Percentiles rank a stretch among this genome's conserved stretches.
These are phyloP conservation scores for Polypterus senegalus DNA, from an alignment of 2,113 vertebrate species.

Conservation along the genomic window DNA sequence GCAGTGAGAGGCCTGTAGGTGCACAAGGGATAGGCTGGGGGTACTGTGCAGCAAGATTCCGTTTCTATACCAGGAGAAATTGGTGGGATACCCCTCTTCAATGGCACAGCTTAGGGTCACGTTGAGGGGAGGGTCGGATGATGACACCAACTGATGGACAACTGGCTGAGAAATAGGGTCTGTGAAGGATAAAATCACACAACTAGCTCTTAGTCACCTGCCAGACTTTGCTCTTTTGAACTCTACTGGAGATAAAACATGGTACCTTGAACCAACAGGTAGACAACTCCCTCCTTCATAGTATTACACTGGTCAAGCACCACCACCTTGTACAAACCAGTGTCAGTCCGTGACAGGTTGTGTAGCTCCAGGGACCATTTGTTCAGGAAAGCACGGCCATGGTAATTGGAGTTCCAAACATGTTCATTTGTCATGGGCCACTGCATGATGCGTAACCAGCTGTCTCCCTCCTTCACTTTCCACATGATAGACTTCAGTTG, in stretches of 20 bases:
- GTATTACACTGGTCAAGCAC: background rate
- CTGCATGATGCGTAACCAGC: too few species aligned
- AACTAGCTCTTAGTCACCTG: background rate
- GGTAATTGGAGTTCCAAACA: background rate
- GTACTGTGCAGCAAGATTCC: background rate
- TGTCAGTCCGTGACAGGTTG: background rate
- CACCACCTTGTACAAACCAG: background rate
- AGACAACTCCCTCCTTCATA: background rate
- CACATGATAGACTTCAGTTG: too few species aligned
- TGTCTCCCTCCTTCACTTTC: too few species aligned
- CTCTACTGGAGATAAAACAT: background rate
- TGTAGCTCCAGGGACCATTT: background rate
- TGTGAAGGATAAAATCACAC: background rate
- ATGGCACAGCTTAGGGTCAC: background rate
- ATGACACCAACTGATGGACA: background rate
- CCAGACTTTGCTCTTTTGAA: background rate
- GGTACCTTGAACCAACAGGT: background rate
- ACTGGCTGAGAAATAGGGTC: slow-evolving; percentile 6
- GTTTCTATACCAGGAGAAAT: slow-evolving; percentile 5
- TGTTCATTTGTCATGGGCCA: too few species aligned
- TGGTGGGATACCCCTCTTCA: background rate
- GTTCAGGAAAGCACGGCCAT: background rate
- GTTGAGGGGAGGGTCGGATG: background rate
- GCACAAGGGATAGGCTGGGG: background rate
- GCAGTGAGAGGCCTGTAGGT: background rate